Conservation (phyloP, 1,140 invertebrate genomes). For the Sarcophaga bullata region DNA sequence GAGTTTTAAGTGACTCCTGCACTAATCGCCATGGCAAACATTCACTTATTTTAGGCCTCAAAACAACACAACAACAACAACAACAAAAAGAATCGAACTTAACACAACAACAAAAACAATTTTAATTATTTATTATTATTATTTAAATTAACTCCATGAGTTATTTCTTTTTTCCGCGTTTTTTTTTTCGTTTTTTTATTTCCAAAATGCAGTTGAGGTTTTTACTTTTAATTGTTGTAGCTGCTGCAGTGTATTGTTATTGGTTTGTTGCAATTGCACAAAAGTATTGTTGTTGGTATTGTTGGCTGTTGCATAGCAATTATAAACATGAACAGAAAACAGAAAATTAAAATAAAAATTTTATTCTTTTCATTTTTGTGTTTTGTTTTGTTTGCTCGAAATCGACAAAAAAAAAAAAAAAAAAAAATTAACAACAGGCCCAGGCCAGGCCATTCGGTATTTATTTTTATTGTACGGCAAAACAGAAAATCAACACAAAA, state of each 20-base stretch:
- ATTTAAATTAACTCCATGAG: constrained; percentile 14
- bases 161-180: background rate
- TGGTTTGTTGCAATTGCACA: no score
- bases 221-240: background rate
- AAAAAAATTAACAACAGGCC: no score
- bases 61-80: background rate
- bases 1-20: no score
- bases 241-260: background rate
- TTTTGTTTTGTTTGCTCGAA: background rate
- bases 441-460: background rate
- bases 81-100: no score
- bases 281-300: no score
- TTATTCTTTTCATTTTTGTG: background rate
- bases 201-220: background rate
- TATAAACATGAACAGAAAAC: background rate
- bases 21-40: background rate
- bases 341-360: background rate
- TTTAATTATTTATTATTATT: constrained; percentile 3
- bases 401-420: no score
- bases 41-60: constrained; percentile 14
- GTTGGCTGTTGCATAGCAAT: background rate
- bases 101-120: no score
- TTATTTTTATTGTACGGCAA: background rate
- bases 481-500: background rate
- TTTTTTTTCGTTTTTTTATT: no score